A percentile compares a stretch with the other conserved stretches of the same genome.
phyloP scores from a whole-genome alignment of 2,888 invertebrate species.

The Hirtodrosophila cameraria region DNA sequence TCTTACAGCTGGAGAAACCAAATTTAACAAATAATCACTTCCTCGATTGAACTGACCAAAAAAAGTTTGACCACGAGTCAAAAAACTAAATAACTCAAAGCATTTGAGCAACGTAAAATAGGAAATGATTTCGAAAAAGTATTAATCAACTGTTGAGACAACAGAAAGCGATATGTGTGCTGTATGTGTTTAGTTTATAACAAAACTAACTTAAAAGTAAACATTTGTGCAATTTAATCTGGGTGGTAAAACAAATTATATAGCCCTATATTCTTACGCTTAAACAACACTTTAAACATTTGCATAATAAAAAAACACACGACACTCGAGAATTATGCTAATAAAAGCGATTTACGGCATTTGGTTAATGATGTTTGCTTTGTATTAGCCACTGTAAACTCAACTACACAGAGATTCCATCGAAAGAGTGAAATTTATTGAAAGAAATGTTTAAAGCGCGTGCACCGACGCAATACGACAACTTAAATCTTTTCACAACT shows the following conservation, averaged over 20 bases:
- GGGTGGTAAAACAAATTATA: slow-evolving; percentile 13
- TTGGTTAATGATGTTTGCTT: slow-evolving; percentile 17
- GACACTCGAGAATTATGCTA: slow-evolving; percentile 30
- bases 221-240: slow-evolving; percentile 12
- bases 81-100: no score
- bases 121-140: slow-evolving; percentile 25
- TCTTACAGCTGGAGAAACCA: no score
- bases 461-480: slow-evolving; percentile 32
- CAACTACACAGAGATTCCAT: slow-evolving; percentile 3
- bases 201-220: slow-evolving; percentile 14
- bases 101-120: no score
- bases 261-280: neutral
- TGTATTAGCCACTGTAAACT: slow-evolving; percentile 33
- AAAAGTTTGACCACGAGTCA: no score
- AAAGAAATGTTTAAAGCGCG: slow-evolving; percentile 12
- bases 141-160: neutral
- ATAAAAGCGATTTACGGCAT: slow-evolving; percentile 31
- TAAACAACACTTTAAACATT: slow-evolving; percentile 9
- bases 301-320: slow-evolving; percentile 30
- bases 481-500: slow-evolving; percentile 15
- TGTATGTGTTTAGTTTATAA: slow-evolving; percentile 6
- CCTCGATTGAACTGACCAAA: no score
- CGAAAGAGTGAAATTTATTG: neutral
- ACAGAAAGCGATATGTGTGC: no score
- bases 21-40: no score